Percentiles rank a stretch among this genome's conserved stretches.
Conservation (phyloP, 2,888 invertebrate genomes). For the Tineola bisselliella region DNA sequence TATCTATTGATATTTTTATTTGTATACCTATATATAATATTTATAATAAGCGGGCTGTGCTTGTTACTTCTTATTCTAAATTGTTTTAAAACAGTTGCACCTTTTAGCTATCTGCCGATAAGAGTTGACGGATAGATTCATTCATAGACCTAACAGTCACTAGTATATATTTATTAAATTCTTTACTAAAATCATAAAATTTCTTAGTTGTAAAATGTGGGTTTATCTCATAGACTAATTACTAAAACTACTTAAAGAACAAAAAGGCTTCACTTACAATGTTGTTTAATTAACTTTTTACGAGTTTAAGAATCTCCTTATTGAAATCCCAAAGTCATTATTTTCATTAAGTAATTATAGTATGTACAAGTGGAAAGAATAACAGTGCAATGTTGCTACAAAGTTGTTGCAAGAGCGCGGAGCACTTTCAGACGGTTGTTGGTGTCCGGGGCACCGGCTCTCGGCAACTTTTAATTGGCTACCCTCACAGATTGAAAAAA, state of each 20-base stretch:
- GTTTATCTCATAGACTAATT: too few species aligned
- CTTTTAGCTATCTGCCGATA: too few species aligned
- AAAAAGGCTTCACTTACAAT: neutral
- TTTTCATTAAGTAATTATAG: constrained; percentile 8
- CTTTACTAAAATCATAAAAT: too few species aligned
- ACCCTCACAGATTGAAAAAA: constrained; percentile 48
- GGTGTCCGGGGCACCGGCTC: constrained; percentile 41
- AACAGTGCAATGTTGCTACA: constrained; percentile 11
- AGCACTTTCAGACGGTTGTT: constrained; percentile 43
- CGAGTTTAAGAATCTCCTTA: neutral
- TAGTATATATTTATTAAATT: too few species aligned
- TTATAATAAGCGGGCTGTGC: too few species aligned
- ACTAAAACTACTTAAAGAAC: neutral
- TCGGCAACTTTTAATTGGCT: constrained; percentile 58
- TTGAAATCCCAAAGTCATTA: constrained; percentile 8
- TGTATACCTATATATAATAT: neutral
- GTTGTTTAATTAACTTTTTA: neutral
- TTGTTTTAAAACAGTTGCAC: too few species aligned
- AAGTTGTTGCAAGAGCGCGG: neutral
- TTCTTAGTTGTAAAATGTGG: too few species aligned
- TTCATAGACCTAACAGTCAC: too few species aligned
- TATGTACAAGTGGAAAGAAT: constrained; percentile 10
- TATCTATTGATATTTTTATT: constrained; percentile 12
- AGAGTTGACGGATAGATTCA: too few species aligned
- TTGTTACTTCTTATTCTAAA: too few species aligned